A percentile compares a stretch with the other conserved stretches of the same genome.
Evolutionary conservation across 2,888 invertebrate species (phyloP).

Genomic region (Stratiomys singularior): DNA sequence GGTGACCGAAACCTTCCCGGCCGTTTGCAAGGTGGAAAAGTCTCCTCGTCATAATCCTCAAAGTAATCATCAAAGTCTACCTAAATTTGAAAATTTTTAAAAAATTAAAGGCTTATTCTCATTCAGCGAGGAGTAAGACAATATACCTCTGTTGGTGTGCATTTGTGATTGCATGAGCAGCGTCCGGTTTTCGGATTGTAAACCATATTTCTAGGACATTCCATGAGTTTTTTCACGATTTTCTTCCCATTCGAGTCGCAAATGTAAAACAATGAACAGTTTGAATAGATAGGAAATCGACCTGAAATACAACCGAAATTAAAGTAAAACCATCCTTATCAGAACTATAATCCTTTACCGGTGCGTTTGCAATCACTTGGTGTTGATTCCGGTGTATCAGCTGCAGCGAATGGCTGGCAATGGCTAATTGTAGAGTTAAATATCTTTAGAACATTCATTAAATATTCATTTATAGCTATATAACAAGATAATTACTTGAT

Average conservation of each 20-base stretch:
- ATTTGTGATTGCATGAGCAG: constrained; percentile 59
- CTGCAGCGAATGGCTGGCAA: neutral
- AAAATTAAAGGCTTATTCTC: no score
- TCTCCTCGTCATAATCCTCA: constrained; percentile 58
- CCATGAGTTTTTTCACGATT: constrained; percentile 57
- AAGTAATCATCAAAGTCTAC: constrained; percentile 58
- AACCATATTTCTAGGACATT: constrained; percentile 57
- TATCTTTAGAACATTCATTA: constrained; percentile 17
- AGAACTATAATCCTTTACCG: constrained; percentile 2
- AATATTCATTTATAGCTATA: neutral
- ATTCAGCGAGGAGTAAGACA: neutral
- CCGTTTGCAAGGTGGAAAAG: constrained; percentile 62
- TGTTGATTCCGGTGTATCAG: constrained; percentile 45
- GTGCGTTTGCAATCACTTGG: constrained; percentile 55
- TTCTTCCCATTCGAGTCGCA: constrained; percentile 58
- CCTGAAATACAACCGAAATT: no score
- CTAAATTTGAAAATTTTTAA: constrained; percentile 46
- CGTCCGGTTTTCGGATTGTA: constrained; percentile 54
- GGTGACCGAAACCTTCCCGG: constrained; percentile 62
- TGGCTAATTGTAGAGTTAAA: constrained; percentile 32
- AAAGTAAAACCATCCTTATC: no score
- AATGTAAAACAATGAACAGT: constrained; percentile 61
- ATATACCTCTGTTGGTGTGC: constrained; percentile 57
- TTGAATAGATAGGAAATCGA: constrained; percentile 62
- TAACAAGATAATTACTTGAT: constrained; percentile 27